Base-by-base conservation (phyloP, 2,888 invertebrate genomes). In the Peribatodes rhomboidaria region DNA sequence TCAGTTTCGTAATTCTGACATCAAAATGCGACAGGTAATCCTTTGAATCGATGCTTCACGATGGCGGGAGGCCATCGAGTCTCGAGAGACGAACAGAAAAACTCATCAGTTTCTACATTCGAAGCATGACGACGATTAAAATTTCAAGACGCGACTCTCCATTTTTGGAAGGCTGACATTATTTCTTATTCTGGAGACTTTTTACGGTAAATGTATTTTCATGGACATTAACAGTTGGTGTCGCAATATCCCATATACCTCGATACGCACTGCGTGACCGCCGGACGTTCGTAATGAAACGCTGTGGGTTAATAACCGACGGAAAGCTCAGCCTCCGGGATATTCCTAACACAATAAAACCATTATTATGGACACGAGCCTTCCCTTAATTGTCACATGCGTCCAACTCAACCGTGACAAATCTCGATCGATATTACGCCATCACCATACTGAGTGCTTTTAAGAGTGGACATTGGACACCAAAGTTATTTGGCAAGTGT, bases 231-330 rank as follows among this genome's bases (percentile, higher is more conserved):
- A 69, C 61, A 60, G 67, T 62, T 57, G 18, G 78, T 89, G 87
- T 87, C 81, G 86, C 84, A 89, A 90, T 82, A 87, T 90, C 87
- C 88, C 80, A 83, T 82, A 83, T 83, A 81, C 81, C 83, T 85
- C 81, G 72, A 87, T 86, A 85, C 78, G 83, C 87, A 86, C 81
- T 76, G 83, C 86, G 86, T 88, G 85, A 84, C 88, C 82, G 77
- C 83, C 88, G 92, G 90, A 92, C 85, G 84, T 78, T 77, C 72
- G 72, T 87, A 88, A 90, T 90, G 86, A 85, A 65, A 80, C 78
- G 77, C 73, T 79, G 78, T 78, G 77, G 87, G 86, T 88, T 91
- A 90, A 89, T 85, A 89, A 88, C 91, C 86, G 85, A 76, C 85
- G 74, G 64, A 72, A 72, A 76, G 75, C 72, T 67, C 70, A 70